Conservation (phyloP, 2,113 vertebrate species). For the Carettochelys insculpta region DNA sequence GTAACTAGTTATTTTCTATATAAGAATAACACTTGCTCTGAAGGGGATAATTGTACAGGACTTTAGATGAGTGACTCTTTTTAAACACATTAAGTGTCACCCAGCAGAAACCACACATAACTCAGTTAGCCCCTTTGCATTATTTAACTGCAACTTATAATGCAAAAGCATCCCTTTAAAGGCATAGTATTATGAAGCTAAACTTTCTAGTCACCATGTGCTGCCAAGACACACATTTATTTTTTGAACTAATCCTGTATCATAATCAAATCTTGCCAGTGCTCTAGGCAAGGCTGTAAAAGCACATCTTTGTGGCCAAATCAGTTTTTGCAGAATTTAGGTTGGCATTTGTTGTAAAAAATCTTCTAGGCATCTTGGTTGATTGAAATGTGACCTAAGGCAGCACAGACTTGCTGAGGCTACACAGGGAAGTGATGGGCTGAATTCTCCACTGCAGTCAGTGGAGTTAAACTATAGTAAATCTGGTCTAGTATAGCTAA, state of each 20-base stretch:
- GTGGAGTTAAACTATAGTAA: rapidly evolving
- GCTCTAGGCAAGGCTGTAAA: not conserved
- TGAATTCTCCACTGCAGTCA: not conserved
- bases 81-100: conserved; percentile 65
- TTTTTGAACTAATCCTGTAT: not conserved
- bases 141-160: conserved; percentile 65
- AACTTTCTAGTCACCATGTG: not conserved
- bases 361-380: rapidly evolving
- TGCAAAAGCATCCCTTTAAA: conserved; percentile 56
- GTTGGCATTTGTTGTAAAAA: not conserved
- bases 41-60: conserved; percentile 63
- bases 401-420: not conserved
- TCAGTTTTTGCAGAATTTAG: not conserved
- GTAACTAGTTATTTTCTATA: conserved; percentile 33
- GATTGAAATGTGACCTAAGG: not conserved
- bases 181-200: not conserved
- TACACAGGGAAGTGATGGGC: not conserved
- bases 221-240: not conserved
- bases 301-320: not conserved
- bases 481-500: not conserved
- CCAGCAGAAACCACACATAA: conserved; percentile 66
- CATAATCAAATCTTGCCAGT: not conserved
- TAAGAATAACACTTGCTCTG: conserved; percentile 54
- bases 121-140: conserved; percentile 69
- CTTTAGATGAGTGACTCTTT: conserved; percentile 63